Conservation (phyloP, 2,797 vertebrate species). For the Amblyopsis hoosieri region DNA sequence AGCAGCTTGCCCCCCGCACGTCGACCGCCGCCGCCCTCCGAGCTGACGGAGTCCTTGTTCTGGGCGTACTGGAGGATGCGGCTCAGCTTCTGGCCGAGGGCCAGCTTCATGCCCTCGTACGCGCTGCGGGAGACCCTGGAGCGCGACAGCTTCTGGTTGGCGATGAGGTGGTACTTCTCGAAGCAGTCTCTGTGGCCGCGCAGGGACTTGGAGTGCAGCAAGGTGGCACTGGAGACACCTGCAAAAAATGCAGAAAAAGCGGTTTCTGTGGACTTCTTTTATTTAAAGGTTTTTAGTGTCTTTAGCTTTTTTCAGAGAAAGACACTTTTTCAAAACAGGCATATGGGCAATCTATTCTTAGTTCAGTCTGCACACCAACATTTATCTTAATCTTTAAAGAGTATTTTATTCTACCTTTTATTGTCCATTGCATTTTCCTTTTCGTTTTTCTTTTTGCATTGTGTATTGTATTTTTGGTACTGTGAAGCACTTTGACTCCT, state of each 20-base stretch:
- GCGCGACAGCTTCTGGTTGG: constrained; percentile 92
- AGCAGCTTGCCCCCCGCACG: constrained; percentile 81
- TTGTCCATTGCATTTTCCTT: no score
- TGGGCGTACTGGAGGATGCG: constrained; percentile 95
- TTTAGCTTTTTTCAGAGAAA: no score
- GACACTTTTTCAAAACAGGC: no score
- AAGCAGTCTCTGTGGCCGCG: constrained; percentile 98
- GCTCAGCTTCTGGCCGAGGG: constrained; percentile 92
- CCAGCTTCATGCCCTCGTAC: constrained; percentile 93
- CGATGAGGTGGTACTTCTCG: constrained; percentile 97
- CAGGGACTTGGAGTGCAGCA: constrained; percentile 92
- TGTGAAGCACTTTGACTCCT: no score
- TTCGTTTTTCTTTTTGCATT: no score
- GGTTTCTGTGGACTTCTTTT: background rate
- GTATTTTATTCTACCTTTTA: no score
- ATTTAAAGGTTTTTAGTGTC: no score
- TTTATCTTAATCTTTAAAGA: no score
- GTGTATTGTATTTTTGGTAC: no score
- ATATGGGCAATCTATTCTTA: no score
- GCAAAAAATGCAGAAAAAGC: constrained; percentile 40
- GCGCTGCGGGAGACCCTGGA: constrained; percentile 89
- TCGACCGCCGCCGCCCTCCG: constrained; percentile 73
- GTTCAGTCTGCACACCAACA: no score
- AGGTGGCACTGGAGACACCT: constrained; percentile 88
- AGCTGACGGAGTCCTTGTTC: constrained; percentile 86